Conservation (phyloP, 2,113 vertebrate species). For the Seriola dumerili region DNA sequence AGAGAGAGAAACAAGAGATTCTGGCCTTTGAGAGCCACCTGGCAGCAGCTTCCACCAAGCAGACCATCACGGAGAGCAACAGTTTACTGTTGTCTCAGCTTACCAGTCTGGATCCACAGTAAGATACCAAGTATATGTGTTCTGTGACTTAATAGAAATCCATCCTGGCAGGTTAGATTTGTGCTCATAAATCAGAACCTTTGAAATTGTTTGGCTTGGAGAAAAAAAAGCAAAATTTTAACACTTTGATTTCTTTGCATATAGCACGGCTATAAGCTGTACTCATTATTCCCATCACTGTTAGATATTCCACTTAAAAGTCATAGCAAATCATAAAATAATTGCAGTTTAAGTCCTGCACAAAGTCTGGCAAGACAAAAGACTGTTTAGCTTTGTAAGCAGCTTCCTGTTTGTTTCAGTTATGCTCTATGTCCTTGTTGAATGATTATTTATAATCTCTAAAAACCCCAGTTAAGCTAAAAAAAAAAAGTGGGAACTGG, state of each 20-base stretch:
- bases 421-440: background rate
- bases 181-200: background rate
- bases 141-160: background rate
- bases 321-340: background rate
- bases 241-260: background rate
- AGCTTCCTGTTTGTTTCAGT: background rate
- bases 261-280: background rate
- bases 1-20: slow-evolving; percentile 98
- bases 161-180: background rate
- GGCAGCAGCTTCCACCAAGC: slow-evolving; percentile 97
- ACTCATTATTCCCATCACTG: background rate
- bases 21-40: slow-evolving; percentile 97
- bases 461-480: background rate
- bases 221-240: too few relatives aligned
- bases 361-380: background rate
- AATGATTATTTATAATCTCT: background rate
- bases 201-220: background rate
- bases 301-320: background rate
- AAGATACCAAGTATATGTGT: slow-evolving; percentile 52
- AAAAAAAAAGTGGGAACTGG: background rate
- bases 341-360: background rate
- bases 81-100: slow-evolving; percentile 96
- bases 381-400: background rate
- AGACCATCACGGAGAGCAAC: slow-evolving; percentile 98
- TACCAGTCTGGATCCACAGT: slow-evolving; percentile 97